These are phyloP conservation scores for Pollimyrus isidori DNA, from an alignment of 2,113 vertebrate genomes.

Conservation along the genomic window DNA sequence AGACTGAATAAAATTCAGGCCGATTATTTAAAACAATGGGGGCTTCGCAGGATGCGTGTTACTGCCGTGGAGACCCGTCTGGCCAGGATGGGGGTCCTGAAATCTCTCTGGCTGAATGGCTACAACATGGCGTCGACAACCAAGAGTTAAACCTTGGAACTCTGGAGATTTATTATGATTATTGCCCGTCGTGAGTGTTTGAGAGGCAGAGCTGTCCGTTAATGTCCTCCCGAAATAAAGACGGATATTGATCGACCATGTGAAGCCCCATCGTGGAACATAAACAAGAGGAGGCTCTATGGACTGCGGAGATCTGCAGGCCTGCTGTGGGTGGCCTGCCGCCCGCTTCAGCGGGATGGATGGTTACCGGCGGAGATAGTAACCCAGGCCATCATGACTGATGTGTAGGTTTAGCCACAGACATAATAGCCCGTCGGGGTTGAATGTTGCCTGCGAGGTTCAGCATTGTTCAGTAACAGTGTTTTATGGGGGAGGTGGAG, in stretches of 20 bases:
- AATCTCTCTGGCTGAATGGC: slow-evolving; percentile 9
- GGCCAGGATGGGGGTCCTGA: background rate
- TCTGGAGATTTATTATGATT: slow-evolving; percentile 54
- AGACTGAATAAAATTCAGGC: background rate
- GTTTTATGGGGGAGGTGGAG: slow-evolving; percentile 45
- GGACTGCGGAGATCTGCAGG: slow-evolving; percentile 40
- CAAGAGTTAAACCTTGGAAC: slow-evolving; percentile 24
- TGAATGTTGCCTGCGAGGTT: background rate
- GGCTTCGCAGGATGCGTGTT: background rate
- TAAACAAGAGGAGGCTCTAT: background rate
- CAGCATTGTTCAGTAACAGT: background rate
- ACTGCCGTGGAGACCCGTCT: background rate
- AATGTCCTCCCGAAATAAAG: slow-evolving; percentile 60
- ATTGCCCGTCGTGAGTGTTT: slow-evolving; percentile 56
- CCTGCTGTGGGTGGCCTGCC: slow-evolving; percentile 36
- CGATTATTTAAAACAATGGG: background rate
- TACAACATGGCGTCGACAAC: slow-evolving; percentile 31
- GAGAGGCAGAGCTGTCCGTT: slow-evolving; percentile 61
- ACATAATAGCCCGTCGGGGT: slow-evolving; percentile 58
- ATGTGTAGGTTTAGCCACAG: slow-evolving; percentile 67
- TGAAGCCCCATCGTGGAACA: slow-evolving; percentile 51
- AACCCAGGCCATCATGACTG: slow-evolving; percentile 64
- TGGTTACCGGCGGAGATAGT: slow-evolving; percentile 71
- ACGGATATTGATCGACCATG: slow-evolving; percentile 55
- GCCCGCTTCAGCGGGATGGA: slow-evolving; percentile 58